Evolutionary conservation across 2,113 vertebrate species (phyloP), one percentile per base, ranked within the genome.

Genomic region (Cricetomys ansorgei): DNA sequence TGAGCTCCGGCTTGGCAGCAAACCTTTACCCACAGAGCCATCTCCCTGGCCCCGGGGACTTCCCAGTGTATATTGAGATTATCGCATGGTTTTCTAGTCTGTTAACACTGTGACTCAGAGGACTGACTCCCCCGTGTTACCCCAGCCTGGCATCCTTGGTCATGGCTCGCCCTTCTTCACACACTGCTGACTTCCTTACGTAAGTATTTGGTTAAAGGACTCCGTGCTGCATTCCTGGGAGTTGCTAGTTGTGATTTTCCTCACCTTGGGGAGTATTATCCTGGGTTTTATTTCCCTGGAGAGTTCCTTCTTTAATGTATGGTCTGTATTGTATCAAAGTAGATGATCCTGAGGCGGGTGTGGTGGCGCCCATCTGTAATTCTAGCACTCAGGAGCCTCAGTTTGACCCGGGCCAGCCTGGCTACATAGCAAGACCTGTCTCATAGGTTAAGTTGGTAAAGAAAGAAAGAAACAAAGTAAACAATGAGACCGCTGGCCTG

Each of bases 71-170:
- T 43, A 1, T 15, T n/a, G 64, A 9, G 4, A 40, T 59, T 7
- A 0, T 3, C 48, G 0, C 10, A 19, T 13, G n/a, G 8, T 13
- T 59, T 21, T 73, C 21, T 17, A 6, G 45, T n/a, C 45, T 21
- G 69, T 45, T 12, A 55, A 27, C 19, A 9, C 1, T 45, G 75
- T 31, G 43, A 34, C 5, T 6, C 10, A 40, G 11, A 55, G 27
- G 31, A 29, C 0, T 9, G 21, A 40, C 40, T 64, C 50, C 31
- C 65, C 0, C 4, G 27, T 10, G 45, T 16, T 10, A 13, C 19
- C 1, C 7, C 69, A 86, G 67, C 57, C 69, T 65, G 21, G 48
- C 72, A 13, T 27, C 59, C 57, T n/a, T 55, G 83, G 72, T 93
- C 59, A 57, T 0, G 12, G 19, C 1, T 12, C 4, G 27, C 31